A percentile compares a stretch with the other conserved stretches of the same genome.
Evolutionary conservation across 2,797 vertebrate genomes (phyloP).

Genomic region (Geotrypetes seraphini): DNA sequence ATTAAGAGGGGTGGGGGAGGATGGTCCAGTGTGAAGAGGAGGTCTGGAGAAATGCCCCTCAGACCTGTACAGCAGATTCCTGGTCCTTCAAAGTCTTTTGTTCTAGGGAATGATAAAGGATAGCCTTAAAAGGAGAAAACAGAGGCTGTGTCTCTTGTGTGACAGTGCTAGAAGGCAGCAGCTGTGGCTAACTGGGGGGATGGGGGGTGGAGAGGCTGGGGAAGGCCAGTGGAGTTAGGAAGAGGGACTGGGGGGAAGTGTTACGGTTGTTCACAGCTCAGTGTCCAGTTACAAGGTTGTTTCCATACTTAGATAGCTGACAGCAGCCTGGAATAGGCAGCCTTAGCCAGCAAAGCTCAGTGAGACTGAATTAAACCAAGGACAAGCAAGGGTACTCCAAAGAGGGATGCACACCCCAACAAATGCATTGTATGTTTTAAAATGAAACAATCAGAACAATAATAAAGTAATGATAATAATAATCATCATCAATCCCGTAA

Average conservation of each 20-base stretch:
- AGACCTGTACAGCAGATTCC: no score
- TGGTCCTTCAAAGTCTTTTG: no score
- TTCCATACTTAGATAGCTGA: slow-evolving; percentile 93
- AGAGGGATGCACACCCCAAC: background rate
- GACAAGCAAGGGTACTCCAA: slow-evolving; percentile 79
- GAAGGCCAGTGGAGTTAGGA: slow-evolving; percentile 14
- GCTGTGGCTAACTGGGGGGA: slow-evolving; percentile 52
- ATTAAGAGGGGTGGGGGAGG: no score
- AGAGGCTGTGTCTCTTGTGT: slow-evolving; percentile 65
- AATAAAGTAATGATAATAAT: no score
- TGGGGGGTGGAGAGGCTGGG: background rate
- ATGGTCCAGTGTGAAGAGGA: no score
- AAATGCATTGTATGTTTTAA: no score
- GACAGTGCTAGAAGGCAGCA: slow-evolving; percentile 74
- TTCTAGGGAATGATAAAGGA: no score
- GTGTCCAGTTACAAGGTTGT: slow-evolving; percentile 80
- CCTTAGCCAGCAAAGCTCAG: slow-evolving; percentile 38
- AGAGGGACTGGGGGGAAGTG: slow-evolving; percentile 1
- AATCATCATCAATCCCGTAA: no score
- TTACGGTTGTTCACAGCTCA: slow-evolving; percentile 25
- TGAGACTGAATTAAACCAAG: slow-evolving; percentile 77
- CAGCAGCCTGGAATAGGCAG: slow-evolving; percentile 56
- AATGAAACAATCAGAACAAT: no score
- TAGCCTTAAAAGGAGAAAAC: slow-evolving; percentile 83
- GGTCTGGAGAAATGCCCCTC: no score